Conservation (phyloP, 2,797 vertebrate species). For the Cetoscarus ocellatus region DNA sequence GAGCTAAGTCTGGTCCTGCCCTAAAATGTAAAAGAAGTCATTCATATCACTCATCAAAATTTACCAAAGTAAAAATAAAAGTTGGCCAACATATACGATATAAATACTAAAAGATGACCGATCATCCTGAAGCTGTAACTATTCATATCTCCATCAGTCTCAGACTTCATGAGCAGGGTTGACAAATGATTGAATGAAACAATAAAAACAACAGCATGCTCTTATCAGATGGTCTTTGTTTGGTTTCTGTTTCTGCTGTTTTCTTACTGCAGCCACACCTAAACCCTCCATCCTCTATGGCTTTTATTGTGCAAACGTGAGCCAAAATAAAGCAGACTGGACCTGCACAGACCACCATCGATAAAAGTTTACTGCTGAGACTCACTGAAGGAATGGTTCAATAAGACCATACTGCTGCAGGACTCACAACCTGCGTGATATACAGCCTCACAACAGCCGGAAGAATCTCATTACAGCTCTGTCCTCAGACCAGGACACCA, state of each 20-base stretch:
- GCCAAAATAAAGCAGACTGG: background rate
- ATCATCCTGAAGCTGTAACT: no score
- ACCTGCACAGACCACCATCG: background rate
- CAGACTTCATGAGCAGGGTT: background rate
- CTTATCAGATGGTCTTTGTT: background rate
- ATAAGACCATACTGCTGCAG: no score
- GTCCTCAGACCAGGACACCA: no score
- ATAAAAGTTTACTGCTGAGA: background rate
- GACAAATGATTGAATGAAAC: background rate
- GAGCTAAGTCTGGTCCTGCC: no score
- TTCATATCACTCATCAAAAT: no score
- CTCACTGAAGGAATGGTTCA: no score
- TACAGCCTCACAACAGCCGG: background rate
- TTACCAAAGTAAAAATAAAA: no score
- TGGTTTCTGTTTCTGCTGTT: no score
- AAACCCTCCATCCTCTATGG: background rate
- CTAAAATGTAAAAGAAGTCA: no score
- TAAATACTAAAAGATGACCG: background rate
- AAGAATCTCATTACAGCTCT: no score
- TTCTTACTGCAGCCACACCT: background rate
- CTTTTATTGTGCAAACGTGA: slow-evolving; percentile 6
- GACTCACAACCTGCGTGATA: background rate
- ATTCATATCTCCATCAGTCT: no score
- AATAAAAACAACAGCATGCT: background rate
- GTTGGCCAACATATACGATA: background rate